These are phyloP conservation scores for Anas platyrhynchos DNA, from an alignment of 2,113 vertebrate species.

Conservation along the genomic window DNA sequence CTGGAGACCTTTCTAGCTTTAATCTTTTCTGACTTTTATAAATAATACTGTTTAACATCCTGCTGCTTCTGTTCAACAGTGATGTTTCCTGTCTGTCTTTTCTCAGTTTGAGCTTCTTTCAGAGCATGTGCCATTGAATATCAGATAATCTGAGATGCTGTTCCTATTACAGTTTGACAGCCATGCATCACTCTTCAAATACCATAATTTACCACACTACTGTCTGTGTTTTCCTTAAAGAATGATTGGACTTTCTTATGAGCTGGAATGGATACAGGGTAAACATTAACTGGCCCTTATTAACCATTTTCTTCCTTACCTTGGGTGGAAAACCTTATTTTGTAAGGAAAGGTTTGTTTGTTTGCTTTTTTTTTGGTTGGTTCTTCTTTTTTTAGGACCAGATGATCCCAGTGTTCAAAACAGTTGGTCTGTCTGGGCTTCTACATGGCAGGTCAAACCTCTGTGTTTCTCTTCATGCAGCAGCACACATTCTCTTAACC, in stretches of 20 bases:
- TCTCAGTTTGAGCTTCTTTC: background rate
- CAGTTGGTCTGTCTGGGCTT: background rate
- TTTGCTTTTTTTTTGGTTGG: background rate
- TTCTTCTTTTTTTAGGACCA: background rate
- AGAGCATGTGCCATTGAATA: background rate
- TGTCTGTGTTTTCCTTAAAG: background rate
- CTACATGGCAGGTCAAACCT: background rate
- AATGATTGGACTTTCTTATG: background rate
- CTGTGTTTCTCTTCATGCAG: background rate
- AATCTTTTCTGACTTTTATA: background rate
- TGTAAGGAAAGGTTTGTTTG: background rate
- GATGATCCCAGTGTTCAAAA: background rate
- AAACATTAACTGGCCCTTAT: background rate
- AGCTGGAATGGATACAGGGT: background rate
- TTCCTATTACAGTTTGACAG: background rate
- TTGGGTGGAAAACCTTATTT: background rate
- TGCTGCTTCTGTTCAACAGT: background rate
- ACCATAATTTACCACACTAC: background rate
- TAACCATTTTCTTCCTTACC: background rate
- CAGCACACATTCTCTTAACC: background rate
- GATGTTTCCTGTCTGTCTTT: background rate
- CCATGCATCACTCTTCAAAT: background rate
- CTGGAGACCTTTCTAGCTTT: background rate
- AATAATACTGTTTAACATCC: background rate
- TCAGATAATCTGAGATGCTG: background rate